These are phyloP conservation scores for Leptopterna dolabrata DNA, from an alignment of 2,888 invertebrate species.

Conservation along the genomic window DNA sequence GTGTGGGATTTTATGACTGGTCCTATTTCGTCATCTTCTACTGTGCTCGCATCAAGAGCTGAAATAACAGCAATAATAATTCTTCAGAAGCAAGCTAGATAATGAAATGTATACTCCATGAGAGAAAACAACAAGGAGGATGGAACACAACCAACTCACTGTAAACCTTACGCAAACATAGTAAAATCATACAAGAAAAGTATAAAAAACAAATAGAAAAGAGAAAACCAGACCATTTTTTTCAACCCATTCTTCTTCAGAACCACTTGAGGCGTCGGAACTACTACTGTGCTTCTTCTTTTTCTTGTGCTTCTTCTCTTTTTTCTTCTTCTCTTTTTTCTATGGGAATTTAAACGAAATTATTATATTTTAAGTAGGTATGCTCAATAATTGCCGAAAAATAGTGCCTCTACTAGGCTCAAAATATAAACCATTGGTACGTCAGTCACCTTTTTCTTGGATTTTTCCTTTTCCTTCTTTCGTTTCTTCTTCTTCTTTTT, in stretches of 20 bases:
- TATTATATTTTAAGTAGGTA: no score
- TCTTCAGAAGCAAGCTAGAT: no score
- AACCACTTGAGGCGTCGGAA: constrained; percentile 66
- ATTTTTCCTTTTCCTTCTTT: constrained; percentile 61
- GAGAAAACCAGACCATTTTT: constrained; percentile 69
- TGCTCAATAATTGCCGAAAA: not conserved
- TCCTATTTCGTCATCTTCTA: constrained; percentile 73
- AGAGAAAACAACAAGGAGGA: not conserved
- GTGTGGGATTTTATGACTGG: constrained; percentile 79
- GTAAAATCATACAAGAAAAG: no score
- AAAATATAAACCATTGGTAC: not conserved
- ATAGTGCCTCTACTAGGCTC: not conserved
- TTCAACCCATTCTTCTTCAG: constrained; percentile 75
- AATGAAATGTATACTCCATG: no score
- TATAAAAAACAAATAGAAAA: not conserved
- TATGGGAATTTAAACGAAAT: constrained; percentile 24
- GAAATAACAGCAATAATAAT: not conserved
- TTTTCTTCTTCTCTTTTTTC: constrained; percentile 66
- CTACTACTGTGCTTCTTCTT: constrained; percentile 70
- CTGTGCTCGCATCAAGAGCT: constrained; percentile 61
- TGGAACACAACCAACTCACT: no score
- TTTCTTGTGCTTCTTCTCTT: constrained; percentile 70
- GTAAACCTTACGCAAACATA: not conserved
- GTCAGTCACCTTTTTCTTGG: constrained; percentile 67
- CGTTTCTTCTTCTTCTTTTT: constrained; percentile 63